Evolutionary conservation across 92 coral and sea anemone species (phyloP).

Genomic region (Pocillopora meandrina): DNA sequence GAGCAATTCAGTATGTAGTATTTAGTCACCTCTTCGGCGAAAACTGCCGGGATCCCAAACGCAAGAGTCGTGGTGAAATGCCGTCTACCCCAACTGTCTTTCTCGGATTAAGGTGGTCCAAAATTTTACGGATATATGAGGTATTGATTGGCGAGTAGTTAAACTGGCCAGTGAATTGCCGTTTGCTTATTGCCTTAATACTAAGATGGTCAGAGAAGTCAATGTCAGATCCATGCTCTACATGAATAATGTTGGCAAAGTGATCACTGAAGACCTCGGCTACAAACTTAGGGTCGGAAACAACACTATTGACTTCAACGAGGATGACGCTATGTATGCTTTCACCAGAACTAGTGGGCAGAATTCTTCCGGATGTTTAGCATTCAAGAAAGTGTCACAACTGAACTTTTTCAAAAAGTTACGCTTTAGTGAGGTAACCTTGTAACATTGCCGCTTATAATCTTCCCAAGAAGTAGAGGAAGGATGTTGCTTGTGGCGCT

Average conservation of each 20-base stretch:
- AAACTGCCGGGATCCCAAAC: neutral
- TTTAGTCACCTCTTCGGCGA: conserved; percentile 16
- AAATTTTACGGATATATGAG: too few relatives aligned
- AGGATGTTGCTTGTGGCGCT: too few relatives aligned
- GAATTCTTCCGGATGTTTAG: conserved; percentile 49
- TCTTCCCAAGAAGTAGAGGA: too few relatives aligned
- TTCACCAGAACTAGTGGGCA: conserved; percentile 43
- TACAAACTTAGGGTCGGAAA: conserved; percentile 18
- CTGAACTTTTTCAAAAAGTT: neutral
- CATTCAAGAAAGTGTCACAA: conserved; percentile 25
- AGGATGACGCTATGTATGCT: neutral
- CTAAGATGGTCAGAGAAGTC: conserved; percentile 1
- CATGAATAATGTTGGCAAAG: conserved; percentile 28
- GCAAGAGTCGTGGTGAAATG: too few relatives aligned
- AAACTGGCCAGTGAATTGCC: too few relatives aligned
- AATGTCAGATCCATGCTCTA: conserved; percentile 32
- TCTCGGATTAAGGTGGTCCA: neutral
- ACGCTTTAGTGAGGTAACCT: too few relatives aligned
- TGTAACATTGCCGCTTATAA: too few relatives aligned
- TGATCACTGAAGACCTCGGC: conserved; percentile 20
- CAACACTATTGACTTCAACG: conserved; percentile 18
- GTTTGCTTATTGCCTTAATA: too few relatives aligned
- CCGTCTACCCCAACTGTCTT: neutral
- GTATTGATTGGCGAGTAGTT: too few relatives aligned
- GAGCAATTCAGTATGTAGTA: too few relatives aligned